Percentiles rank a stretch among this genome's conserved stretches.
These are phyloP conservation scores for Brachionus rubens DNA, from an alignment of 1,140 invertebrate species.

Conservation along the genomic window DNA sequence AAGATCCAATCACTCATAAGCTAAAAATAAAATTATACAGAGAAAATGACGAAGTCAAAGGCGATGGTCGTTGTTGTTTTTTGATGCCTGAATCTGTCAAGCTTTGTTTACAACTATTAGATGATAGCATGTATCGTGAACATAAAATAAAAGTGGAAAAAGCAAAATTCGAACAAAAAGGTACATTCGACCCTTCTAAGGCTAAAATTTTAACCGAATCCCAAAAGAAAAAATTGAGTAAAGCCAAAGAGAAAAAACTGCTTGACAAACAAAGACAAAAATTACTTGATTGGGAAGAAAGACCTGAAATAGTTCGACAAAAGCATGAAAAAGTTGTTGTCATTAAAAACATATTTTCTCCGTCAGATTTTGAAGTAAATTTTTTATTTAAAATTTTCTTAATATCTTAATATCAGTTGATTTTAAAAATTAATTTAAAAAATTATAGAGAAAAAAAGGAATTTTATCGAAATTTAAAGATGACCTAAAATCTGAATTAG, in stretches of 20 bases:
- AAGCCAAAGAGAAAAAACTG: conserved; percentile 69
- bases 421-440: not conserved
- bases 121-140: conserved; percentile 77
- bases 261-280: conserved; percentile 42
- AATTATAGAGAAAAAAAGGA: not conserved
- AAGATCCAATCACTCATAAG: conserved; percentile 74
- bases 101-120: conserved; percentile 83
- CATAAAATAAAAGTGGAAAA: conserved; percentile 78
- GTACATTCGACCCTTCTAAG: conserved; percentile 77
- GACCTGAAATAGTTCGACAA: conserved; percentile 43
- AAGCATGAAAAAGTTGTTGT: conserved; percentile 46
- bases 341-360: conserved; percentile 44
- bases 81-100: conserved; percentile 94
- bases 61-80: conserved; percentile 93
- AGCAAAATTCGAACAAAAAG: conserved; percentile 91
- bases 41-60: conserved; percentile 75
- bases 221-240: conserved; percentile 67
- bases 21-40: conserved; percentile 92
- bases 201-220: conserved; percentile 7
- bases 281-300: conserved; percentile 44
- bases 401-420: too few relatives aligned
- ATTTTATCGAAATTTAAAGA: conserved; percentile 9
- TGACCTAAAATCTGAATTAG: not conserved
- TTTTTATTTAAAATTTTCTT: too few relatives aligned
- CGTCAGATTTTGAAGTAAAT: conserved; percentile 24